phyloP scores from a whole-genome alignment of 2,888 invertebrate genomes.

The Drepana falcataria region DNA sequence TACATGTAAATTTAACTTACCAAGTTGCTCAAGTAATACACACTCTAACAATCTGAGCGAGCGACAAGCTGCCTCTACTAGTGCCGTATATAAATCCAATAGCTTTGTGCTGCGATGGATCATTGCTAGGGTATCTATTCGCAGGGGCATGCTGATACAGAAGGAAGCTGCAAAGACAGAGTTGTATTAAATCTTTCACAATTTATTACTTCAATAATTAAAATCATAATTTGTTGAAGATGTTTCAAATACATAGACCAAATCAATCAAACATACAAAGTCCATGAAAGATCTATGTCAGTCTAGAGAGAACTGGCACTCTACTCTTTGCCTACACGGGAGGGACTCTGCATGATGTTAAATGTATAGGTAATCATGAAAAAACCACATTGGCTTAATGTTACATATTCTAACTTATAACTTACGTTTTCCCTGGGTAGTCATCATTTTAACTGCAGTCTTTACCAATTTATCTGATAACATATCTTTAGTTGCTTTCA shows the following conservation, averaged over 20 bases:
- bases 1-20: slow-evolving; percentile 28
- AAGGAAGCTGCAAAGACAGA: slow-evolving; percentile 54
- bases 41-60: slow-evolving; percentile 82
- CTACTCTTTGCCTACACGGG: too few relatives aligned
- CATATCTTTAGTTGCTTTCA: slow-evolving; percentile 80
- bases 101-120: slow-evolving; percentile 82
- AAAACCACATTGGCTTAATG: too few relatives aligned
- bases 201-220: too few relatives aligned
- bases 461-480: slow-evolving; percentile 72
- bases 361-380: too few relatives aligned
- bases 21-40: slow-evolving; percentile 79
- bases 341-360: too few relatives aligned
- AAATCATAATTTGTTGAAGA: too few relatives aligned
- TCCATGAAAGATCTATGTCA: too few relatives aligned
- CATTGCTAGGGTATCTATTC: slow-evolving; percentile 85
- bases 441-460: slow-evolving; percentile 78
- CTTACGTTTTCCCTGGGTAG: slow-evolving; percentile 82
- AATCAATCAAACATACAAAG: too few relatives aligned
- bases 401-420: slow-evolving; percentile 5
- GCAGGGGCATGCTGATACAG: slow-evolving; percentile 80
- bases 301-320: too few relatives aligned
- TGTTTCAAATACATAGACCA: too few relatives aligned
- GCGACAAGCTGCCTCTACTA: slow-evolving; percentile 86
- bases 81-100: slow-evolving; percentile 82
- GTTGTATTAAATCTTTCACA: too few relatives aligned